Percentiles rank a stretch among this genome's conserved stretches.
Conservation (phyloP, 23 tunicate genomes). For the Styela plicata region DNA sequence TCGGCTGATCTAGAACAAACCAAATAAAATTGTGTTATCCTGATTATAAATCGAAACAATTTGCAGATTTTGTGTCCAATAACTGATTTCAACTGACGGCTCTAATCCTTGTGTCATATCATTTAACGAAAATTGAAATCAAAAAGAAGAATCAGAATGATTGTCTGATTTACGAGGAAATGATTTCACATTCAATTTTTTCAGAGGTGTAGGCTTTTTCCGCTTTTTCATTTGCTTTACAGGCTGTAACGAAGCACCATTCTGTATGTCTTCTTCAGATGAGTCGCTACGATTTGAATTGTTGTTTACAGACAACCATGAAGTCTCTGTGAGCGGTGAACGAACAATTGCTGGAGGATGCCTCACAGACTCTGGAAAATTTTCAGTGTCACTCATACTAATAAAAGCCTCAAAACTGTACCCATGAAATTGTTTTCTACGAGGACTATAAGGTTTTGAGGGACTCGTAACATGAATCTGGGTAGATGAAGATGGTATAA, state of each 20-base stretch:
- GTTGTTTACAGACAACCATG: not conserved
- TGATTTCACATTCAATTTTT: not conserved
- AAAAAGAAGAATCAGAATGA: not conserved
- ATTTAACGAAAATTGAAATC: too few species aligned
- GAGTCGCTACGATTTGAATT: not conserved
- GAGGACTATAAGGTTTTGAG: not conserved
- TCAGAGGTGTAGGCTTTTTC: not conserved
- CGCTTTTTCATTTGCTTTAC: not conserved
- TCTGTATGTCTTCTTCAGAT: not conserved
- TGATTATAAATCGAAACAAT: too few species aligned
- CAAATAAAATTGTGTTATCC: too few species aligned
- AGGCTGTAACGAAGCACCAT: not conserved
- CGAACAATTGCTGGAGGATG: not conserved
- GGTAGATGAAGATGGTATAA: not conserved
- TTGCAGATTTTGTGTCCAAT: too few species aligned
- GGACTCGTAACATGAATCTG: not conserved
- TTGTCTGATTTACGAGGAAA: not conserved
- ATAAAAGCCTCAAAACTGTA: slow-evolving; percentile 16
- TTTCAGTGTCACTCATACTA: not conserved
- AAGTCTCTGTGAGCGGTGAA: not conserved
- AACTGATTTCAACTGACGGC: too few species aligned
- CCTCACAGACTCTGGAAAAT: not conserved
- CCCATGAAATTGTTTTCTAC: not conserved
- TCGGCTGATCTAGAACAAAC: too few species aligned
- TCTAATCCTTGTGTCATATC: too few species aligned